These are phyloP conservation scores for Acrocyrtus sp. DNA, from an alignment of 2,888 invertebrate genomes.

Conservation along the genomic window DNA sequence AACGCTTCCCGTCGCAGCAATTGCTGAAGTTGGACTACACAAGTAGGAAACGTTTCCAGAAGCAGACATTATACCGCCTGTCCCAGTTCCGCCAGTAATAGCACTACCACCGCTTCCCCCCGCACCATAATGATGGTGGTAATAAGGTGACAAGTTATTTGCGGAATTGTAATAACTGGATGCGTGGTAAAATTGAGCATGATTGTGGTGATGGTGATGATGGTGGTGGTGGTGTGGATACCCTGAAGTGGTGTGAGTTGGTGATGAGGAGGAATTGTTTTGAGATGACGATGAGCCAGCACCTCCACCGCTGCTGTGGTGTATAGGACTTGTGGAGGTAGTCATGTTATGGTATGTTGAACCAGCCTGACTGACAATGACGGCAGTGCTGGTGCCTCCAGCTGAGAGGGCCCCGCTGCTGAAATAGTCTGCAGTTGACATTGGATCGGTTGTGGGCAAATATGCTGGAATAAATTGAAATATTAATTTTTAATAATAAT, in stretches of 20 bases:
- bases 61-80: constrained; percentile 28
- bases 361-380: constrained; percentile 40
- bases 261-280: constrained; percentile 35
- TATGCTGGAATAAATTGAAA: constrained; percentile 24
- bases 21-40: constrained; percentile 25
- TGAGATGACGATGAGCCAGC: constrained; percentile 35
- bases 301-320: constrained; percentile 42
- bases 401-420: constrained; percentile 20
- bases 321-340: constrained; percentile 53
- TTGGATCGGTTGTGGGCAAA: constrained; percentile 45
- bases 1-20: background rate
- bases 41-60: constrained; percentile 41
- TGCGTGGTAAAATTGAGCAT: constrained; percentile 53
- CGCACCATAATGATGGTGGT: constrained; percentile 39
- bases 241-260: constrained; percentile 34
- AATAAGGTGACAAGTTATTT: constrained; percentile 46
- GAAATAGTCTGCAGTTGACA: constrained; percentile 60
- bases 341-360: constrained; percentile 62
- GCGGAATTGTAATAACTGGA: constrained; percentile 58
- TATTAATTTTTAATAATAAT: background rate
- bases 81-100: constrained; percentile 21
- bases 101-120: constrained; percentile 21
- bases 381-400: constrained; percentile 42
- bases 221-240: constrained; percentile 36
- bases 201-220: constrained; percentile 43